A percentile compares a stretch with the other conserved stretches of the same genome.
Conservation (phyloP, 2,113 vertebrate genomes). For the Oryzias curvinotus region DNA sequence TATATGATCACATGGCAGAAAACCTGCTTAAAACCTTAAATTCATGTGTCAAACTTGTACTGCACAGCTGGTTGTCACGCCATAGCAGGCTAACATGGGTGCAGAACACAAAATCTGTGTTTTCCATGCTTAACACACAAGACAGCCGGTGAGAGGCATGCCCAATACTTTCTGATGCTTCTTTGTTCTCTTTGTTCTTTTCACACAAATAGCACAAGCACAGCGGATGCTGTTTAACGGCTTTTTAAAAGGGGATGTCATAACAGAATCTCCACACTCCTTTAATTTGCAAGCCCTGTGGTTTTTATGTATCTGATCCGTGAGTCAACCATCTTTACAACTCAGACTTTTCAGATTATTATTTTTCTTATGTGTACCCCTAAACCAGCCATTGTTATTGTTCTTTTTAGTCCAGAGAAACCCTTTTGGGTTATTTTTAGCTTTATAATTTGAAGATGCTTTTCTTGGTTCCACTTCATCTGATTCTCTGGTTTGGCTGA, state of each 20-base stretch:
- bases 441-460: conserved; percentile 37
- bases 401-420: conserved; percentile 39
- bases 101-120: background rate
- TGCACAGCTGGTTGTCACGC: conserved; percentile 9
- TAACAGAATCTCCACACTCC: conserved; percentile 14
- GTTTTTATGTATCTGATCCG: conserved; percentile 22
- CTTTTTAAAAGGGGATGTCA: conserved; percentile 33
- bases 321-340: conserved; percentile 16
- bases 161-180: conserved; percentile 30
- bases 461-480: conserved; percentile 43
- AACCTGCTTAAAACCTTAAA: background rate
- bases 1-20: no score
- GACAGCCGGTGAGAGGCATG: background rate
- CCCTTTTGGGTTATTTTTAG: conserved; percentile 25
- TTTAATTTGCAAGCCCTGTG: conserved; percentile 29
- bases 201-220: conserved; percentile 17
- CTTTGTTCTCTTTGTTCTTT: conserved; percentile 13
- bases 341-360: conserved; percentile 15
- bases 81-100: background rate
- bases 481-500: conserved; percentile 46
- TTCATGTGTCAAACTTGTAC: background rate
- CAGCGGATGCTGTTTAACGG: conserved; percentile 24
- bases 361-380: conserved; percentile 47
- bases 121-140: background rate
- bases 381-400: conserved; percentile 14